Percentiles rank a stretch among this genome's conserved stretches.
These are phyloP conservation scores for Nomia melanderi DNA, from an alignment of 1,140 invertebrate species.

Conservation along the genomic window DNA sequence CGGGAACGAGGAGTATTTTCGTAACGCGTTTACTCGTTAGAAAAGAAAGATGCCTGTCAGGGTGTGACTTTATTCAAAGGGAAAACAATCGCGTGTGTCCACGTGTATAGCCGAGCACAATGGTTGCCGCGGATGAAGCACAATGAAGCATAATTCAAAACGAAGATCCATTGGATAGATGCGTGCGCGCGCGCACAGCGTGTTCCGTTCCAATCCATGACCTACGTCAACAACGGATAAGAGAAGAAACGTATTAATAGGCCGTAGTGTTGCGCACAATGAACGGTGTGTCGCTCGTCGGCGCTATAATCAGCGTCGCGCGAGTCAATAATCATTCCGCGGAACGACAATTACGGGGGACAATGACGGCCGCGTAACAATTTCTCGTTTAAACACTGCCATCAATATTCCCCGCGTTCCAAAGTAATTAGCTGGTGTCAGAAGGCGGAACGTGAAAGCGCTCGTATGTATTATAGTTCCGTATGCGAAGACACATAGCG, in stretches of 20 bases:
- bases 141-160: constrained; percentile 48
- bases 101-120: constrained; percentile 20
- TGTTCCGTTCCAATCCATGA: constrained; percentile 46
- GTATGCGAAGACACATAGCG: neutral
- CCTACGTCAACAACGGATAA: constrained; percentile 25
- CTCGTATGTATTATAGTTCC: constrained; percentile 8
- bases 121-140: neutral
- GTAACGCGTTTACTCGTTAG: neutral
- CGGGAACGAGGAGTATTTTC: neutral
- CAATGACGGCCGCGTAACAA: constrained; percentile 62
- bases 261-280: constrained; percentile 47
- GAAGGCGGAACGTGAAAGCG: constrained; percentile 42
- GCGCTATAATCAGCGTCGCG: constrained; percentile 60
- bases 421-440: constrained; percentile 62
- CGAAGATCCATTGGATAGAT: constrained; percentile 13
- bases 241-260: constrained; percentile 55
- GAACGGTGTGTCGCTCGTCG: constrained; percentile 39
- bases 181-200: no score
- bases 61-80: constrained; percentile 30
- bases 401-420: constrained; percentile 65
- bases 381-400: constrained; percentile 65
- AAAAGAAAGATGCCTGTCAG: constrained; percentile 1
- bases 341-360: constrained; percentile 61
- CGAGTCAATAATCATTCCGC: constrained; percentile 67
- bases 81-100: constrained; percentile 38